Percentiles rank a stretch among this genome's conserved stretches.
These are phyloP conservation scores for Apodemia mormo DNA, from an alignment of 2,888 invertebrate species.

Conservation along the genomic window DNA sequence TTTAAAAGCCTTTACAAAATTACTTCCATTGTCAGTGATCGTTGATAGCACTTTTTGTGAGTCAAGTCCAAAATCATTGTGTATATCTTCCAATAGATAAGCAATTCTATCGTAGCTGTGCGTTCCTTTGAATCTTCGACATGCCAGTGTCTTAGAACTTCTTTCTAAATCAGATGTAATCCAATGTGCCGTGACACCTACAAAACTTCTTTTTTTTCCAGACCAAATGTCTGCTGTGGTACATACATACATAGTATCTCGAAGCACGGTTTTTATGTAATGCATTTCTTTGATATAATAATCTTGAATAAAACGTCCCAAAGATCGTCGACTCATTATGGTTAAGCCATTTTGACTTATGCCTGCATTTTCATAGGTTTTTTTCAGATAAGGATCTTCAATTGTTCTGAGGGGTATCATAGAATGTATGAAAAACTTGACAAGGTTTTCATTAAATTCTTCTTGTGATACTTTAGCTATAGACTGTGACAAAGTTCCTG, in stretches of 20 bases:
- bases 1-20: slow-evolving; percentile 25
- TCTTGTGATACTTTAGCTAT: background rate
- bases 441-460: background rate
- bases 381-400: background rate
- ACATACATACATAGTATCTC: too few species aligned
- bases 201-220: background rate
- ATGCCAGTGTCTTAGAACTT: background rate
- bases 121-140: background rate
- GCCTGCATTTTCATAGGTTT: background rate
- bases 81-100: slow-evolving; percentile 10
- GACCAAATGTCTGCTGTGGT: background rate
- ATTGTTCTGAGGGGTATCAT: background rate
- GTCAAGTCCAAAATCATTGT: too few species aligned
- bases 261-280: background rate
- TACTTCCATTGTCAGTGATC: slow-evolving; percentile 32
- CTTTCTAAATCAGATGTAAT: background rate
- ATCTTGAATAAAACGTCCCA: background rate
- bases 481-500: background rate
- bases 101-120: background rate
- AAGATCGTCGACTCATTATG: background rate
- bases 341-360: background rate
- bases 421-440: background rate
- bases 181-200: background rate
- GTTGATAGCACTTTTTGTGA: slow-evolving; percentile 24
- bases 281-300: background rate